Evolutionary conservation across 2,888 invertebrate genomes (phyloP).

Genomic region (Leucophenga maculata): DNA sequence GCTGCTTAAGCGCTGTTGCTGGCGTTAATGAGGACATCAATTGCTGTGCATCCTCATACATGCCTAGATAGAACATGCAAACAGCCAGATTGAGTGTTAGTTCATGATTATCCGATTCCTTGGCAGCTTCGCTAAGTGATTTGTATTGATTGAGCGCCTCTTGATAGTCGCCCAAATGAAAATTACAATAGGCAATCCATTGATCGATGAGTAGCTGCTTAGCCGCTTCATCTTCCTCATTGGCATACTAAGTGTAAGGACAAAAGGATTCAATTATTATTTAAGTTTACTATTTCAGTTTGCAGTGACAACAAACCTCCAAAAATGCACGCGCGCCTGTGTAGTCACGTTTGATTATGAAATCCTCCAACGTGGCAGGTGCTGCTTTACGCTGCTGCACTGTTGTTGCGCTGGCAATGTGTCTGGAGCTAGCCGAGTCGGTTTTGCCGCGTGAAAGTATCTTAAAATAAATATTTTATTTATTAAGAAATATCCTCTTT

Average conservation of each 20-base stretch:
- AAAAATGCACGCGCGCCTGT: slow-evolving; percentile 93
- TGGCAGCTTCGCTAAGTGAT: slow-evolving; percentile 68
- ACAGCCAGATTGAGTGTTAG: slow-evolving; percentile 86
- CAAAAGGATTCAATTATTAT: background rate
- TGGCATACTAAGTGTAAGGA: slow-evolving; percentile 53
- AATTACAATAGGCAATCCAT: slow-evolving; percentile 96
- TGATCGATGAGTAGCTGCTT: slow-evolving; percentile 75
- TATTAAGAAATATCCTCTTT: slow-evolving; percentile 8
- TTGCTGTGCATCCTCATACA: slow-evolving; percentile 80
- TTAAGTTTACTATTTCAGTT: background rate
- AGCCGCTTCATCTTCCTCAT: slow-evolving; percentile 48
- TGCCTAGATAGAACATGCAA: slow-evolving; percentile 92
- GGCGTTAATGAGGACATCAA: slow-evolving; percentile 77
- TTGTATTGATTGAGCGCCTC: slow-evolving; percentile 83
- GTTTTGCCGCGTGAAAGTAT: slow-evolving; percentile 88
- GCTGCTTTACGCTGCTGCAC: slow-evolving; percentile 71
- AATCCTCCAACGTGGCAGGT: slow-evolving; percentile 90
- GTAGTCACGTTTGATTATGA: slow-evolving; percentile 91
- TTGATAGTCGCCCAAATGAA: slow-evolving; percentile 95
- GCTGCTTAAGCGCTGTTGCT: slow-evolving; percentile 77
- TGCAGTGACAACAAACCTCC: slow-evolving; percentile 77
- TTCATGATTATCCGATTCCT: slow-evolving; percentile 75
- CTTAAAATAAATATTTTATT: slow-evolving; percentile 72
- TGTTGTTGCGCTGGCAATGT: slow-evolving; percentile 49
- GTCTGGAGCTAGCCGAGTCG: slow-evolving; percentile 75